phyloP scores from a whole-genome alignment of 2,888 invertebrate species.

The Crocallis elinguaria region DNA sequence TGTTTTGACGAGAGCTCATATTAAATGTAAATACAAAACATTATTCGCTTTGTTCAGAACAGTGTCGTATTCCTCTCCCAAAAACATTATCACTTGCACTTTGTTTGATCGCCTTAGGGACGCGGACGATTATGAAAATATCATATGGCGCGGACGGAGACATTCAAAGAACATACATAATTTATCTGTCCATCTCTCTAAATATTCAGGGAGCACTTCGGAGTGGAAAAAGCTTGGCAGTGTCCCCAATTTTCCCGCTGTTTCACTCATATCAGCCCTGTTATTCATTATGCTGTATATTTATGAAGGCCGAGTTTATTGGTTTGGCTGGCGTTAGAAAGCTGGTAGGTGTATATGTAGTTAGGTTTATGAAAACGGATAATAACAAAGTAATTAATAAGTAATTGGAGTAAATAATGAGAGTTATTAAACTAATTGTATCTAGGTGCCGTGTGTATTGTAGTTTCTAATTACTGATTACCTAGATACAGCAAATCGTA shows the following conservation, averaged over 20 bases:
- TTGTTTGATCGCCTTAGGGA: conserved; percentile 24
- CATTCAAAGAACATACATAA: conserved; percentile 49
- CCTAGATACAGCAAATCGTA: too few relatives aligned
- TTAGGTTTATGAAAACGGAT: background rate
- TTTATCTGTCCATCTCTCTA: conserved; percentile 47
- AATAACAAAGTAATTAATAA: background rate
- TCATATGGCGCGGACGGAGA: conserved; percentile 34
- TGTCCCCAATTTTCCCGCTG: conserved; percentile 39
- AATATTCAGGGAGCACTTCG: conserved; percentile 46
- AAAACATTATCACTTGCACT: conserved; percentile 19
- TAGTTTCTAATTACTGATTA: too few relatives aligned
- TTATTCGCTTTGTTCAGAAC: too few relatives aligned
- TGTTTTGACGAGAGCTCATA: background rate
- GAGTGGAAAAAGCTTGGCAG: conserved; percentile 42
- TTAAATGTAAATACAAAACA: background rate
- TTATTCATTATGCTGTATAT: conserved; percentile 38
- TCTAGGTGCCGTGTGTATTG: too few relatives aligned
- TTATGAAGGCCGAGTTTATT: conserved; percentile 26
- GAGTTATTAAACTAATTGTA: too few relatives aligned
- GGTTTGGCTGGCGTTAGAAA: conserved; percentile 1
- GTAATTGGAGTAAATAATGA: background rate
- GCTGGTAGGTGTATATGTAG: background rate
- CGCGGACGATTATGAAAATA: conserved; percentile 39
- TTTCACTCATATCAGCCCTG: conserved; percentile 35
- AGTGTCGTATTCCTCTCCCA: background rate